Percentiles rank a stretch among this genome's conserved stretches.
phyloP scores from a whole-genome alignment of 64 coral and sea anemone species.

The Cladopsammia gracilis region DNA sequence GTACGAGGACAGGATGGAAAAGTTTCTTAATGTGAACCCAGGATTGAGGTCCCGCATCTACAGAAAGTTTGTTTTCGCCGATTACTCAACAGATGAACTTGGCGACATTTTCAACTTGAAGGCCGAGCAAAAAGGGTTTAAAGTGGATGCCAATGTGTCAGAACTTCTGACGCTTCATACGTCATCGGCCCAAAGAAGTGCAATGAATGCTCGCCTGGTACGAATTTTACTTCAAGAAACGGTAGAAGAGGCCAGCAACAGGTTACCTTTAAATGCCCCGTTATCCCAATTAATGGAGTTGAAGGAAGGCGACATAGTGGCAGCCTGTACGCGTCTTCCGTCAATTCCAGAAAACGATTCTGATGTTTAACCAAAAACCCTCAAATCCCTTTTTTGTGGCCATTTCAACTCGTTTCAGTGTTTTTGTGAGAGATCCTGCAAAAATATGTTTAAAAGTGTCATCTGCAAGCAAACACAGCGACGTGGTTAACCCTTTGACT shows the following conservation, averaged over 20 bases:
- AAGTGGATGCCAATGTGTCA: neutral
- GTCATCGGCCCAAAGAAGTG: conserved; percentile 3
- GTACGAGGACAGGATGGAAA: conserved; percentile 52
- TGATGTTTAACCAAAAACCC: no score
- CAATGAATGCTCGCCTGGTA: conserved; percentile 54
- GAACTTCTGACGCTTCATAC: neutral
- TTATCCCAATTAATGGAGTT: conserved; percentile 34
- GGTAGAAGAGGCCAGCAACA: conserved; percentile 61
- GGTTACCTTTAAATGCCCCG: conserved; percentile 50
- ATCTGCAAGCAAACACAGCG: no score
- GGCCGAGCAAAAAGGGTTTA: neutral
- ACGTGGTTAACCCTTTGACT: no score
- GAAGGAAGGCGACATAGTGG: conserved; percentile 18
- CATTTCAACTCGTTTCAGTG: no score
- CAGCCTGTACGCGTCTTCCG: conserved; percentile 24
- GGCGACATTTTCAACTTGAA: conserved; percentile 1
- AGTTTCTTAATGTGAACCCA: conserved; percentile 30
- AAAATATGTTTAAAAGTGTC: no score
- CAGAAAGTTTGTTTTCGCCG: conserved; percentile 30
- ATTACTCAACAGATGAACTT: conserved; percentile 55
- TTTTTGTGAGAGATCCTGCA: no score
- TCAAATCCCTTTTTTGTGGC: no score
- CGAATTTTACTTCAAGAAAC: conserved; percentile 16
- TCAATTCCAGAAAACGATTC: neutral
- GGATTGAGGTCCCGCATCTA: conserved; percentile 36